Conservation (phyloP, 2,113 vertebrate species). For the Scomber japonicus region DNA sequence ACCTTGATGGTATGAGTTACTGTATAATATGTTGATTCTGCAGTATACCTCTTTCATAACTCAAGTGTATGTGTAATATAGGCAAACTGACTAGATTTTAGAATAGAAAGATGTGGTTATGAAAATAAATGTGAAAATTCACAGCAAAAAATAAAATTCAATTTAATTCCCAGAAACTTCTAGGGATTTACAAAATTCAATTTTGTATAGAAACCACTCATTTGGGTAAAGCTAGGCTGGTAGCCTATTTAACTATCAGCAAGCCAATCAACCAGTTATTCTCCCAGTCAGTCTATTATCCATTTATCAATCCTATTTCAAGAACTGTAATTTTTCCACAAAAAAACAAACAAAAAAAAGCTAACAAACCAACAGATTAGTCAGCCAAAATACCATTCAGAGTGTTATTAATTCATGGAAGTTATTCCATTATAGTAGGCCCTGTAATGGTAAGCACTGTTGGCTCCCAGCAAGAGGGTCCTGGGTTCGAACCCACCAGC, state of each 20-base stretch:
- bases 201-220: background rate
- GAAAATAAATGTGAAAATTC: background rate
- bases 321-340: too few relatives aligned
- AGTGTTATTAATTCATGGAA: background rate
- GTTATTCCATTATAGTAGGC: background rate
- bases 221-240: background rate
- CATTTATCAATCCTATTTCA: conserved; percentile 16
- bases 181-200: background rate
- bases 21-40: background rate
- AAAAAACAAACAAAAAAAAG: too few relatives aligned
- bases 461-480: too few relatives aligned
- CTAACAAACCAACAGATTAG: background rate
- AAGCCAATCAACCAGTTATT: background rate
- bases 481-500: too few relatives aligned
- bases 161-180: background rate
- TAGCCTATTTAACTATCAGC: conserved; percentile 3
- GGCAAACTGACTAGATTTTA: background rate
- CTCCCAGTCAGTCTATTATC: conserved; percentile 31
- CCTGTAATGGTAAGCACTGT: too few relatives aligned
- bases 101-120: background rate
- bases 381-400: conserved; percentile 9
- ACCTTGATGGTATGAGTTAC: conserved; percentile 19
- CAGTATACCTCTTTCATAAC: background rate
- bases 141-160: background rate
- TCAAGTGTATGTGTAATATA: background rate